Evolutionary conservation across 2,888 invertebrate species (phyloP).

Genomic region (Orgyia antiqua): DNA sequence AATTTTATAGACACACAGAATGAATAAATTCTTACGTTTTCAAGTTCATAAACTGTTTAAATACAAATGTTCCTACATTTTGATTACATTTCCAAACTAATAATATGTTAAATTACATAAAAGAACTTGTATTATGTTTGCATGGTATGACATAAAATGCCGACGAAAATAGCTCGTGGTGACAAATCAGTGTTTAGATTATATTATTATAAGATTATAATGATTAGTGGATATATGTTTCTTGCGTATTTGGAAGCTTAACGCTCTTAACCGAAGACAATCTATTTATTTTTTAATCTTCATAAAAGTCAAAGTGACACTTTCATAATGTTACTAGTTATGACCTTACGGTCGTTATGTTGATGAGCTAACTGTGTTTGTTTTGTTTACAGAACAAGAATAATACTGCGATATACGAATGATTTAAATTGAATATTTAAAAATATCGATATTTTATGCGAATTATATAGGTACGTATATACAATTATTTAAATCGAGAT

Average conservation of each 20-base stretch:
- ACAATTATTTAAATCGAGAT: conserved; percentile 6
- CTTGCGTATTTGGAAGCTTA: conserved; percentile 3
- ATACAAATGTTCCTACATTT: conserved; percentile 49
- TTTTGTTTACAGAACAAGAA: conserved; percentile 7
- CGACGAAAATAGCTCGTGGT: no score
- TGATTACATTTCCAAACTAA: conserved; percentile 35
- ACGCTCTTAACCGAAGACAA: no score
- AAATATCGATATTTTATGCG: conserved; percentile 5
- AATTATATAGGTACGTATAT: conserved; percentile 4
- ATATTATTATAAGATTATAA: no score
- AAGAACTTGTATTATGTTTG: conserved; percentile 23
- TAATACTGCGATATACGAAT: conserved; percentile 4
- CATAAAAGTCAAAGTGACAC: neutral
- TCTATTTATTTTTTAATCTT: conserved; percentile 1
- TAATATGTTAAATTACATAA: conserved; percentile 29
- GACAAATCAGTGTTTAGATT: no score
- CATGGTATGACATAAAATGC: conserved; percentile 27
- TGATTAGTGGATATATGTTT: no score
- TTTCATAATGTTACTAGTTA: conserved; percentile 1
- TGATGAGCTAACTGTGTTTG: conserved; percentile 2
- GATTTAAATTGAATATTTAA: conserved; percentile 5
- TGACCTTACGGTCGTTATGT: neutral
- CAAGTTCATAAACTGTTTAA: conserved; percentile 38
- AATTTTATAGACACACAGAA: conserved; percentile 45
- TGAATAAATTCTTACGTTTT: conserved; percentile 44